Conservation (phyloP, 2,797 vertebrate species). For the Sebastes vulpes region DNA sequence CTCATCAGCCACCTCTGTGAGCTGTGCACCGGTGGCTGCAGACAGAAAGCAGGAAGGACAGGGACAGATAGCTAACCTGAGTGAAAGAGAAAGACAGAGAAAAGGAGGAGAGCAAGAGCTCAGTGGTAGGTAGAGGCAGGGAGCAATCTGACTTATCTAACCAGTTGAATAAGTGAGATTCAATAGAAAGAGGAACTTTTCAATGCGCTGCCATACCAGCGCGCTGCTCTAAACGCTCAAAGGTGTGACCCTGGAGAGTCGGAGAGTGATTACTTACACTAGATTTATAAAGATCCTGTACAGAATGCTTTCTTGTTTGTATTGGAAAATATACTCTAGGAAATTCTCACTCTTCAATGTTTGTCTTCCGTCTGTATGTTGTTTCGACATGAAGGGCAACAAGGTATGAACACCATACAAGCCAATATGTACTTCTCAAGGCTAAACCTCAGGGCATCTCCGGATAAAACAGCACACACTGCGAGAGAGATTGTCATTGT, state of each 20-base stretch:
- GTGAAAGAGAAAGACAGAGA: constrained; percentile 56
- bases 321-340: not conserved
- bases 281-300: not conserved
- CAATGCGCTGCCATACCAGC: constrained; percentile 4
- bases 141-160: constrained; percentile 54
- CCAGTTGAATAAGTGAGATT: constrained; percentile 57
- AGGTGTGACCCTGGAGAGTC: constrained; percentile 12
- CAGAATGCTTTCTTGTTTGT: not conserved
- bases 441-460: not conserved
- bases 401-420: not conserved
- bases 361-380: not conserved
- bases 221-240: constrained; percentile 22
- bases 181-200: constrained; percentile 46
- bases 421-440: not conserved
- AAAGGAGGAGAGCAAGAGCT: constrained; percentile 42
- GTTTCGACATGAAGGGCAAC: not conserved
- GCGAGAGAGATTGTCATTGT: not conserved
- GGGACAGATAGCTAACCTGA: constrained; percentile 72
- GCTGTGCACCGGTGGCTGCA: constrained; percentile 67
- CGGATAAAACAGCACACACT: not conserved
- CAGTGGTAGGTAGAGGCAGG: constrained; percentile 33
- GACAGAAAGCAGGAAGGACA: constrained; percentile 70
- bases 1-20: constrained; percentile 85
- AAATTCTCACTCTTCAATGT: not conserved
- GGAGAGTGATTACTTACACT: constrained; percentile 2